These are phyloP conservation scores for Zaprionus vittiger DNA, from an alignment of 1,140 invertebrate species.

Conservation along the genomic window DNA sequence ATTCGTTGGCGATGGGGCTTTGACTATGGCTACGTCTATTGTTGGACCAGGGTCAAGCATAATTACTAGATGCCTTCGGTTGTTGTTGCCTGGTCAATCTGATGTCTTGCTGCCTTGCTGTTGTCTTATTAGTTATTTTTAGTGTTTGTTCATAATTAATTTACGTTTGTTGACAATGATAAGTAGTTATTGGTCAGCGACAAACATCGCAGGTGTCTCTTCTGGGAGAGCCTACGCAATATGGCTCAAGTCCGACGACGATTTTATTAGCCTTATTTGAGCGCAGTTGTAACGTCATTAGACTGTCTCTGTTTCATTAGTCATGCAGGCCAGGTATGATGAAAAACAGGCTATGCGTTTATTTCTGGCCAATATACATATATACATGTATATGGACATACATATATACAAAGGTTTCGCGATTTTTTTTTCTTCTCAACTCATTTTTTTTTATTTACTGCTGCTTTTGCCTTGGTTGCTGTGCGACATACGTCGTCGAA, in stretches of 20 bases:
- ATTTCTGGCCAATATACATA: conserved; percentile 37
- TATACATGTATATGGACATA: background rate
- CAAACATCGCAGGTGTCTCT: conserved; percentile 14
- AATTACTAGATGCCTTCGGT: conserved; percentile 60
- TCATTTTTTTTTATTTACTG: conserved; percentile 28
- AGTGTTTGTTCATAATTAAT: conserved; percentile 77
- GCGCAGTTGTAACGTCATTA: conserved; percentile 35
- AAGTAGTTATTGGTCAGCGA: conserved; percentile 36
- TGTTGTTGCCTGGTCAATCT: conserved; percentile 32
- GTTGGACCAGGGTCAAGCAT: conserved; percentile 81
- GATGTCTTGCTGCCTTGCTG: conserved; percentile 5
- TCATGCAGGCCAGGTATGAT: conserved; percentile 69
- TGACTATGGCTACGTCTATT: conserved; percentile 52
- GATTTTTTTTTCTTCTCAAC: conserved; percentile 29
- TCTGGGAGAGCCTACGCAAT: conserved; percentile 41
- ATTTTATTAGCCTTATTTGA: conserved; percentile 52
- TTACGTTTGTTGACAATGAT: conserved; percentile 63
- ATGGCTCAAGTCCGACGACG: conserved; percentile 34
- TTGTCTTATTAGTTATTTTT: conserved; percentile 60
- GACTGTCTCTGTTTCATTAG: conserved; percentile 52
- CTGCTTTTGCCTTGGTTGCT: conserved; percentile 29
- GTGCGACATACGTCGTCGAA: conserved; percentile 8
- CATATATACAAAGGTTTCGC: conserved; percentile 36
- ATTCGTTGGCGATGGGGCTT: conserved; percentile 43
- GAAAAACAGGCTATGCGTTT: conserved; percentile 48